Base-by-base conservation (phyloP, 2,888 invertebrate species). In the Marronus borbonicus region DNA sequence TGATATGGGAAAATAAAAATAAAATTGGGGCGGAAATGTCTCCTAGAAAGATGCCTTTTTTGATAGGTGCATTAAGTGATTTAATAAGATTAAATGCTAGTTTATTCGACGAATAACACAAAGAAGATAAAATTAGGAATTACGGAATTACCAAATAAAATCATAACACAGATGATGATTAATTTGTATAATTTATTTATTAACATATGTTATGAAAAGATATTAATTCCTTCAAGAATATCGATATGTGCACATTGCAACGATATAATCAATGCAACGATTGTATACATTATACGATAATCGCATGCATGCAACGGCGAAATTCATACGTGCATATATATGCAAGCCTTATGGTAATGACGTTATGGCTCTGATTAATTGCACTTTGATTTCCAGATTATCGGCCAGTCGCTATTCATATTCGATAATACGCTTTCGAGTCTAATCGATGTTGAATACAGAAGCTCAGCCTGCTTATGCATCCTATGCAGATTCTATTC, bases 351-450 rank as follows among this genome's bases (percentile, higher is more conserved):
- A 79, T 79, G 79, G 70, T 79, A 79, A 79, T 79, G 74, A 52
- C 66, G 68, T 55, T 50, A 65, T 31, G 84, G 84, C 79, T 83
- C 84, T 88, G 87, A 88, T 88, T 87, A 88, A 88, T 88, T 87
- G 85, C 86, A 83, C 84, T 88, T 87, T 87, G 86, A 88, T 88
- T 87, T 85, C 81, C 83, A 86, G 88, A 87, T 88, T 87, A 87
- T 87, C 86, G 84, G 84, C 83, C 84, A 83, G 77, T 78, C 76
- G 76, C 80, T 76, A 79, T 81, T 81, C 79, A 81, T 79, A 77
- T 70, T 64, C 28, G 76, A 77, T 80, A 80, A 80, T 76, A 62
- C 24, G 31, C 62, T 12, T 62, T 24, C 12, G 36, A 62, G 31
- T 14, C 12, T n/a, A 12, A 28, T 28, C 24, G 24, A 28, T 12